Conservation (phyloP, 2,888 invertebrate species). For the Hydriomena furcata region DNA sequence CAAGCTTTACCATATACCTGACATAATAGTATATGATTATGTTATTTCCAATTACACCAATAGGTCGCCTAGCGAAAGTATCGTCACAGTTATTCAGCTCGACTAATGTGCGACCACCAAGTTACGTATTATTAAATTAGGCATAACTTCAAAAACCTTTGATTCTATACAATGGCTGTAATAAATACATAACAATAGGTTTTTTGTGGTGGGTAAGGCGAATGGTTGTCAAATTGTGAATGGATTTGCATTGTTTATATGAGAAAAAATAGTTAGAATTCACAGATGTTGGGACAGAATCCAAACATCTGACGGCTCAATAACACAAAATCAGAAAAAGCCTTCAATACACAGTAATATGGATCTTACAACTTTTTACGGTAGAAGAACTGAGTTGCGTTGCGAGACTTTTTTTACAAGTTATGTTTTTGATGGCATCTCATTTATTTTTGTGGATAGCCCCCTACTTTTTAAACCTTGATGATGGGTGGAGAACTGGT, state of each 20-base stretch:
- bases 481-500: too few relatives aligned
- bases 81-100: slow-evolving; percentile 20
- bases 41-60: not conserved
- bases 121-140: not conserved
- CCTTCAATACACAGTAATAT: too few relatives aligned
- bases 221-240: slow-evolving; percentile 8
- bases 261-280: not conserved
- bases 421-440: too few relatives aligned
- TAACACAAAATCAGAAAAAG: not conserved
- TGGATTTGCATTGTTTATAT: slow-evolving; percentile 15
- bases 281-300: not conserved
- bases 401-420: too few relatives aligned
- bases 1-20: too few relatives aligned
- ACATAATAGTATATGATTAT: too few relatives aligned
- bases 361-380: too few relatives aligned
- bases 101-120: slow-evolving; percentile 14
- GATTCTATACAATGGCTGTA: not conserved
- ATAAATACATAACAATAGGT: slow-evolving; percentile 12
- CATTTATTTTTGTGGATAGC: too few relatives aligned
- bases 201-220: not conserved
- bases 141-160: not conserved
- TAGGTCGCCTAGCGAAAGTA: slow-evolving; percentile 21
- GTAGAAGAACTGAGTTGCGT: too few relatives aligned
- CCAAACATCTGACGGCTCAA: slow-evolving; percentile 1
- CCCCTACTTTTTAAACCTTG: too few relatives aligned